Percentiles rank a stretch among this genome's conserved stretches.
Evolutionary conservation across 2,113 vertebrate species (phyloP).

Genomic region (Ia io): DNA sequence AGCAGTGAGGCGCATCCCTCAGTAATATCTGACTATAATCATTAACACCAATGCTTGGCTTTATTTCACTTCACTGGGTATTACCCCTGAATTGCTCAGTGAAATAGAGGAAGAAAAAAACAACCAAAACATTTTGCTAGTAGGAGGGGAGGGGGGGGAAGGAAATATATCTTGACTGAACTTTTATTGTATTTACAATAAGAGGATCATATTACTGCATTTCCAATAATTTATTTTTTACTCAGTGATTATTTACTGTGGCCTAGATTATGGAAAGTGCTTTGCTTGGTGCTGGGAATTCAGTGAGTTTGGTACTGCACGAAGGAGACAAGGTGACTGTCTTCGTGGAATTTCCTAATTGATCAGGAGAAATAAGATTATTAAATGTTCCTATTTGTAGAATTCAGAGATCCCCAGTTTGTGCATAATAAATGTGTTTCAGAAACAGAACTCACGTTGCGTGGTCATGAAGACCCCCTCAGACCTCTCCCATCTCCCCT

Average conservation of each 20-base stretch:
- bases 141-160: background rate
- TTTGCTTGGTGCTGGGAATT: background rate
- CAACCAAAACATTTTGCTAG: background rate
- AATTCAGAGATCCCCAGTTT: background rate
- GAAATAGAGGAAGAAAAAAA: background rate
- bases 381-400: background rate
- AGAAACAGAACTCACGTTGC: background rate
- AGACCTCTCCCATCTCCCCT: background rate
- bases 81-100: background rate
- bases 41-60: background rate
- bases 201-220: background rate
- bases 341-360: background rate
- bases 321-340: background rate
- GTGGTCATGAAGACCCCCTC: background rate
- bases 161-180: background rate
- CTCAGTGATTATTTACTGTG: conserved; percentile 20
- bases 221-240: background rate
- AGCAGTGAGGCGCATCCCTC: background rate
- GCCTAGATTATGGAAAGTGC: background rate
- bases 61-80: background rate
- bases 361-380: background rate
- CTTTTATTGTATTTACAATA: background rate
- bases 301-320: background rate
- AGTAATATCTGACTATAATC: background rate
- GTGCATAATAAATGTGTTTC: background rate